Evolutionary conservation across 2,888 invertebrate species (phyloP).

Genomic region (Myopa tessellatipennis): DNA sequence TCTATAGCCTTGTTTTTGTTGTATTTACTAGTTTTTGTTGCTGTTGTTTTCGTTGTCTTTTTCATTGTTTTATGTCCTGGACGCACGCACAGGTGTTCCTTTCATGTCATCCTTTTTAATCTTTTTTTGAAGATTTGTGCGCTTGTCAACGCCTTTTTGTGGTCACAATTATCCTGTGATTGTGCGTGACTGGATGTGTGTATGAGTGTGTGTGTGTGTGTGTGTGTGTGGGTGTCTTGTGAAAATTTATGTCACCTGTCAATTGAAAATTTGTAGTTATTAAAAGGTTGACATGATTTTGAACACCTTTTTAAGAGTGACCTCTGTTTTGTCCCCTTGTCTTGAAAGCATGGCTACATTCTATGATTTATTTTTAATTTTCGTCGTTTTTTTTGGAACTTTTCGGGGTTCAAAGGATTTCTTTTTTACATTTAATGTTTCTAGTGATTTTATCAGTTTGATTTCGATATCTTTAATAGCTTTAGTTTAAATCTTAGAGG

Average conservation of each 20-base stretch:
- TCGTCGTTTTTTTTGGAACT: not conserved
- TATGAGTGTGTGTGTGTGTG: not conserved
- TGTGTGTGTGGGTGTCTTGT: no score
- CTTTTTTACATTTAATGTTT: not conserved
- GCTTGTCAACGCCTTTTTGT: conserved; percentile 51
- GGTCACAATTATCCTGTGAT: conserved; percentile 44
- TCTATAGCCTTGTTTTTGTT: not conserved
- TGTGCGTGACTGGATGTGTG: not conserved
- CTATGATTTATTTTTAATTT: not conserved
- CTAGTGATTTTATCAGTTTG: no score
- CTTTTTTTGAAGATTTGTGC: conserved; percentile 43
- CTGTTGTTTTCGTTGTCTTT: conserved; percentile 20
- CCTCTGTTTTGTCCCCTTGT: no score
- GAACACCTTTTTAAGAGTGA: not conserved
- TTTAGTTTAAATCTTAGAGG: no score
- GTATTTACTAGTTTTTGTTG: not conserved
- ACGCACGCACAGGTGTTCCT: conserved; percentile 39
- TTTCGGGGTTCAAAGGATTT: not conserved
- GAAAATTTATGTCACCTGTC: conserved; percentile 13
- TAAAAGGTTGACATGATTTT: conserved; percentile 18
- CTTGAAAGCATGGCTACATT: not conserved
- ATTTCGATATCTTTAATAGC: no score
- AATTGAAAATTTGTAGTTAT: conserved; percentile 11
- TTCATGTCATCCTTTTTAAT: conserved; percentile 11
- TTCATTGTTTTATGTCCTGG: conserved; percentile 33